phyloP scores from a whole-genome alignment of 1,140 invertebrate genomes.

The Magallana ariakensis region DNA sequence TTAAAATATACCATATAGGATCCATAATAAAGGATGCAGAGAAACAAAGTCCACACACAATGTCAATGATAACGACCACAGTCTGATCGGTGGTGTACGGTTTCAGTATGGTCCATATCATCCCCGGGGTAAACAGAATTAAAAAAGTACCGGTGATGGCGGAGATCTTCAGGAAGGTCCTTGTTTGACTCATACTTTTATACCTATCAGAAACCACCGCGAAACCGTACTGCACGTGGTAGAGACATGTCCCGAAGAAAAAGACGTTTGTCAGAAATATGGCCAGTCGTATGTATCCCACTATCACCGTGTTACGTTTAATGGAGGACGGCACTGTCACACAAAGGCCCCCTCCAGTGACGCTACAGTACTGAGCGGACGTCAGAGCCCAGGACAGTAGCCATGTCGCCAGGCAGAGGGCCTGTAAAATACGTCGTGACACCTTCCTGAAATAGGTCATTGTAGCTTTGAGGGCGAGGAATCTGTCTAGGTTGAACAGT shows the following conservation, averaged over 20 bases:
- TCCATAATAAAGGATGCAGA: constrained; percentile 2
- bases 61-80: neutral
- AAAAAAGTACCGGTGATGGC: constrained; percentile 10
- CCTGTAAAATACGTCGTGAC: neutral
- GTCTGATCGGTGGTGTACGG: neutral
- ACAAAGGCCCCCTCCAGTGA: neutral
- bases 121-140: constrained; percentile 6
- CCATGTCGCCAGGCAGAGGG: neutral
- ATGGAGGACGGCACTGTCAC: neutral
- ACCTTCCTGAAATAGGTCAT: neutral
- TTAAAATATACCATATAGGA: constrained; percentile 4
- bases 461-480: neutral
- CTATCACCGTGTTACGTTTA: neutral
- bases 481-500: neutral
- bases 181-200: constrained; percentile 15
- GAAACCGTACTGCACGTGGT: neutral
- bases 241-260: neutral
- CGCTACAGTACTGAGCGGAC: neutral
- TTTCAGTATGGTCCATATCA: neutral
- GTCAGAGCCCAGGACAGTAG: neutral
- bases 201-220: neutral
- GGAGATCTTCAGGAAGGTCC: constrained; percentile 6
- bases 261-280: neutral
- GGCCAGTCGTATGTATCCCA: neutral
- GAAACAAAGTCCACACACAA: neutral